Conservation (phyloP, 2,888 invertebrate genomes). For the Alcis repandata region DNA sequence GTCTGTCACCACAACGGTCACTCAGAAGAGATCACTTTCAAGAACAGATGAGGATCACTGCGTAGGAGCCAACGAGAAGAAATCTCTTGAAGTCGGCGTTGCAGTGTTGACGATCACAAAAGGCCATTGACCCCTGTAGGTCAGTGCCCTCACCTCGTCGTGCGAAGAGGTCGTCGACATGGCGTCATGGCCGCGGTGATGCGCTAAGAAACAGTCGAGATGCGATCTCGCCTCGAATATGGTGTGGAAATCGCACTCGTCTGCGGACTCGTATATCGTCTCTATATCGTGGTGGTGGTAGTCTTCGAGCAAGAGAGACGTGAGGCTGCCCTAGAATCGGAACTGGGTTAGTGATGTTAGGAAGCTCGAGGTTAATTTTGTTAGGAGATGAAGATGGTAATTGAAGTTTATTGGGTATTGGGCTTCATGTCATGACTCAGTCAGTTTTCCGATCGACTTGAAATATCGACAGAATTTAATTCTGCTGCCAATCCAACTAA, state of each 20-base stretch:
- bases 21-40: background rate
- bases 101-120: constrained; percentile 24
- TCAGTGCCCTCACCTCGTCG: constrained; percentile 58
- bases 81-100: background rate
- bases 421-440: background rate
- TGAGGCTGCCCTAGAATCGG: constrained; percentile 52
- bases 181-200: constrained; percentile 58
- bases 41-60: constrained; percentile 12
- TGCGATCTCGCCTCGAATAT: constrained; percentile 61
- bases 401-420: background rate
- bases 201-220: constrained; percentile 62
- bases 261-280: constrained; percentile 74
- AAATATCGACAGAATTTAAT: no score
- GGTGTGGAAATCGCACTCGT: constrained; percentile 58
- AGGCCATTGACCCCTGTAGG: constrained; percentile 9
- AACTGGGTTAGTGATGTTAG: constrained; percentile 54
- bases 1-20: no score
- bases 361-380: background rate
- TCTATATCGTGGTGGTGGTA: constrained; percentile 78
- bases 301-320: constrained; percentile 59
- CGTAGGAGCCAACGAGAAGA: background rate
- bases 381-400: background rate
- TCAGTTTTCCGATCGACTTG: no score
- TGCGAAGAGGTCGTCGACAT: constrained; percentile 60
- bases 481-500: no score